These are phyloP conservation scores for Sebastes vulpes DNA, from an alignment of 2,797 vertebrate species.

Conservation along the genomic window DNA sequence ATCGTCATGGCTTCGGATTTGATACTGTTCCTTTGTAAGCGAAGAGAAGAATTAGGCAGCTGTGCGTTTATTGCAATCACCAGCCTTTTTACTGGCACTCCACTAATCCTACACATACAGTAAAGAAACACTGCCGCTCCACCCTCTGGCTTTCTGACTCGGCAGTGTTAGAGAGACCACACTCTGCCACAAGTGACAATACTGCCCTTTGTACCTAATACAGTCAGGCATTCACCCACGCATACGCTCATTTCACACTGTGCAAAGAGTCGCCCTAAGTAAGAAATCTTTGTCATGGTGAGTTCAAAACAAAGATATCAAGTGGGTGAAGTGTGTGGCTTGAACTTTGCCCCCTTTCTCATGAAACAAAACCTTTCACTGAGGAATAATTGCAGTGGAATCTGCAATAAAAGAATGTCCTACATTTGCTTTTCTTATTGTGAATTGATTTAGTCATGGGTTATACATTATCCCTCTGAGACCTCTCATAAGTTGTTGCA, in stretches of 20 bases:
- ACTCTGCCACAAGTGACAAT: constrained; percentile 34
- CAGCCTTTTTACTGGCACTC: neutral
- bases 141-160: constrained; percentile 45
- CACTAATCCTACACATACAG: constrained; percentile 40
- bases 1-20: constrained; percentile 59
- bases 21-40: constrained; percentile 67
- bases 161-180: constrained; percentile 1
- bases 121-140: constrained; percentile 49
- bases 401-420: constrained; percentile 20
- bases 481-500: no score
- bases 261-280: constrained; percentile 26
- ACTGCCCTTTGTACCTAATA: constrained; percentile 52
- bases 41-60: constrained; percentile 54
- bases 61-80: constrained; percentile 50
- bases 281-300: constrained; percentile 24
- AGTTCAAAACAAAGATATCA: constrained; percentile 32
- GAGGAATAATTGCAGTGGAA: neutral
- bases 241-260: constrained; percentile 19
- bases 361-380: constrained; percentile 14
- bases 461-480: constrained; percentile 16
- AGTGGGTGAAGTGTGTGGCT: constrained; percentile 19
- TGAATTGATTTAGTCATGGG: constrained; percentile 29
- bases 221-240: constrained; percentile 48
- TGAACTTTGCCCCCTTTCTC: constrained; percentile 34
- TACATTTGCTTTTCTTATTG: neutral